Conservation (phyloP, 1,140 invertebrate species). For the Lasioglossum baleicum region DNA sequence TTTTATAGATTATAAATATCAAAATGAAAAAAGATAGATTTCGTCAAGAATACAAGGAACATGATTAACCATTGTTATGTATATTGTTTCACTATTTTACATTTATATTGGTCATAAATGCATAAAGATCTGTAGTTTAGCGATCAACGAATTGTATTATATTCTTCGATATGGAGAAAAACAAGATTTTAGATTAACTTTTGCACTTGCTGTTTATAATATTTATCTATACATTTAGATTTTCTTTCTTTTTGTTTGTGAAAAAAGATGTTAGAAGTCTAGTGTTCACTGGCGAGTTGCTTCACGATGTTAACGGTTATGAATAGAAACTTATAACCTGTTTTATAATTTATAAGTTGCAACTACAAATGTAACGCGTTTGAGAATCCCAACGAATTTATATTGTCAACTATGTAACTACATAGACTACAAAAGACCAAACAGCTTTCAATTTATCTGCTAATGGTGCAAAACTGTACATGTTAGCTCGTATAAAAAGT, state of each 20-base stretch:
- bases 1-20: no score
- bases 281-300: not conserved
- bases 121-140: not conserved
- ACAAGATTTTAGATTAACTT: conserved; percentile 12
- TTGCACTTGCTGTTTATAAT: conserved; percentile 9
- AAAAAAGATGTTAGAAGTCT: not conserved
- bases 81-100: no score
- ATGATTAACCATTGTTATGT: no score
- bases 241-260: not conserved
- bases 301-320: not conserved
- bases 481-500: conserved; percentile 10
- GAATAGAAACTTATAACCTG: conserved; percentile 2
- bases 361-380: not conserved
- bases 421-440: not conserved
- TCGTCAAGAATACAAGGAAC: no score
- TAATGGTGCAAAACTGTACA: not conserved
- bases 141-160: not conserved
- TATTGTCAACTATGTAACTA: not conserved
- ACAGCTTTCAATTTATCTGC: not conserved
- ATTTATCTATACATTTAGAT: conserved; percentile 2
- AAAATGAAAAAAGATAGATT: no score
- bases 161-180: not conserved
- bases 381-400: conserved; percentile 1
- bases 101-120: no score
- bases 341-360: conserved; percentile 18